Evolutionary conservation across 2,113 vertebrate genomes (phyloP), one percentile per base, ranked within the genome.

Genomic region (Actenoides lindsayi): DNA sequence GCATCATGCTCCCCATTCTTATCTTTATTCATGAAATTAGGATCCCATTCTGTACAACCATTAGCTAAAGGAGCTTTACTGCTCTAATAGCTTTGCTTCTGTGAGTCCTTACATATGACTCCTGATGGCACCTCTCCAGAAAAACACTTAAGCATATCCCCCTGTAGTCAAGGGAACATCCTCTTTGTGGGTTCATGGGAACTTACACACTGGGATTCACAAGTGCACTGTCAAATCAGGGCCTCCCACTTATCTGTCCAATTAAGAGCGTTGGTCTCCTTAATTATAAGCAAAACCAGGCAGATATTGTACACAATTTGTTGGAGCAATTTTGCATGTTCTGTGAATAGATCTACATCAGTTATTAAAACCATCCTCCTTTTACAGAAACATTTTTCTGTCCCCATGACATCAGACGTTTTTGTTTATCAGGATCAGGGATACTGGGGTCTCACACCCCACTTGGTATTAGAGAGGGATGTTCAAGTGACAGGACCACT

Each of bases 51-150:
- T 37, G 15, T 63, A 81, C 68, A 35, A 83, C 53, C 35, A 71
- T 84, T 39, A 87, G 46, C 60, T 79, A 86, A 87, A 83, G 76
- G 39, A 90, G 46, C 80, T 84, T 89, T 24, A 84, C 24, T 42
- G 9, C 53, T 89, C 56, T 75, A 54, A 57, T 23, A 82, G 78
- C 42, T 89, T 64, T 84, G 53, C 39, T 68, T 68, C 64, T 83
- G 25, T 4, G 24, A 87, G 27, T 71, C 69, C 70, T 81, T 88
- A 37, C 16, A 15, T 78, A 57, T 74, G 69, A 51, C 42, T 83
- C 39, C 51, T 44, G 64, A 86, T 81, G 83, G 83, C 44, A 33
- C 63, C 42, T 74, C 35, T 95, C 79, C 83, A 89, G 93, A 63
- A 88, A 93, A 88, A 17, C 68, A 74, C 63, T 92, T 77, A 81